Base-by-base conservation (phyloP, 2,888 invertebrate genomes). In the Epistrophe eligans region DNA sequence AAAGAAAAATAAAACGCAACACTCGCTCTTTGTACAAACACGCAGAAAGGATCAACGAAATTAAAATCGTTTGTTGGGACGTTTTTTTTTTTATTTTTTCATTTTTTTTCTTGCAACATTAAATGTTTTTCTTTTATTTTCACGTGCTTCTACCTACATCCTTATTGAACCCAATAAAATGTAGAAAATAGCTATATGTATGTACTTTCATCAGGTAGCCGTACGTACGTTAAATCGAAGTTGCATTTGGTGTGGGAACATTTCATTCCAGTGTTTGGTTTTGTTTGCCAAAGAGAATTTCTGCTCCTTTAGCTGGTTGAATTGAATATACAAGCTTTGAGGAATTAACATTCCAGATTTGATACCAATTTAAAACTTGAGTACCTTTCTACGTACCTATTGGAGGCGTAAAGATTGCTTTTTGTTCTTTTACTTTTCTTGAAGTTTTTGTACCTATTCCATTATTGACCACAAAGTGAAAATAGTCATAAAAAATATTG, bases 51-150 rank as follows among this genome's bases (percentile, higher is more conserved):
- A 87, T 87, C 74, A 87, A 87, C 87, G 79, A 87, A 87, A 87
- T 87, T 87, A 87, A 87, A 87, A 87, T 79, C 87, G 87, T 83
- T 83, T 87, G 70, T 83, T 79, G 79, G 74, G 58, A 66, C 76
- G 72, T 73, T 50, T 67, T 48, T 35, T 38, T 11, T 52, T 57
- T 52, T 57, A 1, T 28, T 40, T 43, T 13, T 57, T 28, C 55
- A 50, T 38, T 66, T 8, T 40, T 28, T 40, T 24, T 55, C 10
- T n/a, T 70, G n/a, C 24, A 52, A 70, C 48, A 48, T 64, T 50
- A 66, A 79, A 66, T 79, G 79, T 74, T 79, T 79, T 52, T 58
- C 55, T 58, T 84, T 84, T 57, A 52, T 52, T 77, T 55, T 35
- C 48, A 66, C 45, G 66, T 66, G 11, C 55, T 24, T 24, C 19